Evolutionary conservation across 2,888 invertebrate species (phyloP).

Genomic region (Tenthredo notha): DNA sequence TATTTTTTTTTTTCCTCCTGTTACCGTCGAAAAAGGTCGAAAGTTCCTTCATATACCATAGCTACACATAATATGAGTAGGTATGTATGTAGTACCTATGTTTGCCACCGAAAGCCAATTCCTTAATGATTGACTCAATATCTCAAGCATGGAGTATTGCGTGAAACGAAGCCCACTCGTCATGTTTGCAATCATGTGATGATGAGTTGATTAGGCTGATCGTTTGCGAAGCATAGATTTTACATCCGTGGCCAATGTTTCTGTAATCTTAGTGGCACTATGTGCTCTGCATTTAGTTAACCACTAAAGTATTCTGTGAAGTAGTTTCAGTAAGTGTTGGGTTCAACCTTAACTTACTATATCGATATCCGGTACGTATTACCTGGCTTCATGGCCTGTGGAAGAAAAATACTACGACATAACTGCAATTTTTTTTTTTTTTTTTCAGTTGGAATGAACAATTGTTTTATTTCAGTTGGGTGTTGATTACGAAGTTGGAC

Average conservation of each 20-base stretch:
- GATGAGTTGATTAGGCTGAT: not conserved
- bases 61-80: not conserved
- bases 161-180: not conserved
- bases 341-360: not conserved
- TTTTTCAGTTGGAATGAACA: not conserved
- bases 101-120: not conserved
- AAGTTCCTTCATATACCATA: constrained; percentile 5
- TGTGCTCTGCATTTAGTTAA: not conserved
- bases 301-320: not conserved
- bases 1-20: not conserved
- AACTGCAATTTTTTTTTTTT: too few species aligned
- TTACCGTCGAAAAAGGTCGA: not conserved
- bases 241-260: not conserved
- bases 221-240: not conserved
- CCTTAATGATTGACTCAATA: not conserved
- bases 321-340: not conserved
- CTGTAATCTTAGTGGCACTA: not conserved
- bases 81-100: not conserved
- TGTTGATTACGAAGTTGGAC: constrained; percentile 5
- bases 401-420: not conserved
- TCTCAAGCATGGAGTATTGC: not conserved
- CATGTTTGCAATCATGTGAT: not conserved
- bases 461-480: not conserved
- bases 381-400: not conserved
- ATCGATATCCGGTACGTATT: not conserved